Evolutionary conservation across 2,888 invertebrate species (phyloP), one percentile per base, ranked within the genome.

Genomic region (Nemotelus nigrinus): DNA sequence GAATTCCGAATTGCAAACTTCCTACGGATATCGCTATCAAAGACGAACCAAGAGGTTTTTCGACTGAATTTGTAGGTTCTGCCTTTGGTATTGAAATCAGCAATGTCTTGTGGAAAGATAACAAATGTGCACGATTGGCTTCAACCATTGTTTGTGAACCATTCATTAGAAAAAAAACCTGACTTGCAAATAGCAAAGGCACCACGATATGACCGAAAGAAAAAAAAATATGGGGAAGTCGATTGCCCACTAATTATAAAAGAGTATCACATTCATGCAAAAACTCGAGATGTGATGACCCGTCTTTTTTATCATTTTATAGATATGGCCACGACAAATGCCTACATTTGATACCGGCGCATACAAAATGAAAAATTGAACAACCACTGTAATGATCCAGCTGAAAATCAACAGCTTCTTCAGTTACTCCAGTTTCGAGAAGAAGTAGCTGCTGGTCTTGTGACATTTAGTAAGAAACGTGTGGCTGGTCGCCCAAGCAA

Each of bases 221-320:
- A 25, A 25, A 78, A 81, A 79, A 57, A 10, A 10, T 10, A 57
- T 53, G 79, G 81, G 45, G 80, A 82, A 53, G 77, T 82, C 43
- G 78, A 81, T 58, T 82, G 82, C 58, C 82, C 82, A 57, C 78
- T 79, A 76, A 77, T 82, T 44, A 81, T 83, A 5, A 64, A 75
- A 58, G 81, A 82, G 74, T 83, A 57, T 25, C 25, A 10, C 25
- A 81, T 82, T 43, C 68, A 39, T 65, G 78, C 82, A 48, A 76
- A 80, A 77, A 80, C 80, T 5, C 77, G 80, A 77, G 81, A 82
- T 72, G 81, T 80, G 81, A 80, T 81, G 67, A 74, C 80, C 58
- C 57, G 80, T 44, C 78, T 82, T 63, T 80, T 80, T 60, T 80
- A 78, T 71, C 80, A 80, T 71, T 74, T 81, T 7, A 39, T 81